Evolutionary conservation across 2,797 vertebrate species (phyloP).

Genomic region (Gymnocypris eckloni): DNA sequence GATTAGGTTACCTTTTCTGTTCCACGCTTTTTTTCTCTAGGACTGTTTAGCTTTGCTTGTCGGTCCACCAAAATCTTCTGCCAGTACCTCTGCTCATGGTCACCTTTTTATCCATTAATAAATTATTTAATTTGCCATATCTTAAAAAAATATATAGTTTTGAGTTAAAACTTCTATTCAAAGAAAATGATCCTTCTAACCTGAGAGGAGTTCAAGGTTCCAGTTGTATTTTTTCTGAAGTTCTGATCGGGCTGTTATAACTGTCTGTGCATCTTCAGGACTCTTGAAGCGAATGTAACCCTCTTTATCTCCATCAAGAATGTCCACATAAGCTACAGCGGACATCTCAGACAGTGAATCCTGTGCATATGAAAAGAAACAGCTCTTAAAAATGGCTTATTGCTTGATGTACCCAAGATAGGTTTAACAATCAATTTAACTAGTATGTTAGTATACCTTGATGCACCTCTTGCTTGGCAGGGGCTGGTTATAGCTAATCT

Average conservation of each 20-base stretch:
- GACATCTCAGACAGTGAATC: constrained; percentile 83
- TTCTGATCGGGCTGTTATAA: constrained; percentile 74
- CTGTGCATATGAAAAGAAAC: constrained; percentile 68
- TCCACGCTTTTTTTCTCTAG: constrained; percentile 94
- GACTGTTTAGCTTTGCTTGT: constrained; percentile 95
- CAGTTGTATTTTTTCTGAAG: constrained; percentile 87
- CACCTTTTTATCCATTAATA: constrained; percentile 76
- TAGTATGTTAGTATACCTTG: constrained; percentile 78
- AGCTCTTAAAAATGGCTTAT: background rate
- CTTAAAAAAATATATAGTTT: background rate
- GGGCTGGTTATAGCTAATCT: constrained; percentile 86
- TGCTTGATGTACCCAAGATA: background rate
- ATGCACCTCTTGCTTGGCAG: constrained; percentile 87
- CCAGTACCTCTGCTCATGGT: constrained; percentile 96
- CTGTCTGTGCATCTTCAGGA: constrained; percentile 82
- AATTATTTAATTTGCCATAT: background rate
- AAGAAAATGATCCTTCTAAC: constrained; percentile 68
- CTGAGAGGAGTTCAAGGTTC: constrained; percentile 88
- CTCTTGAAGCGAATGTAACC: constrained; percentile 87
- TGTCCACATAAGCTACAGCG: constrained; percentile 89
- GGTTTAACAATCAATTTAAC: background rate
- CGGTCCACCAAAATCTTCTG: constrained; percentile 99
- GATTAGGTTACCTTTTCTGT: constrained; percentile 87
- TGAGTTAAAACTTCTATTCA: background rate
- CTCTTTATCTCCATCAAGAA: constrained; percentile 90